Percentiles rank a stretch among this genome's conserved stretches.
Conservation (phyloP, 2,797 vertebrate species). For the Triplophysa bombifrons region DNA sequence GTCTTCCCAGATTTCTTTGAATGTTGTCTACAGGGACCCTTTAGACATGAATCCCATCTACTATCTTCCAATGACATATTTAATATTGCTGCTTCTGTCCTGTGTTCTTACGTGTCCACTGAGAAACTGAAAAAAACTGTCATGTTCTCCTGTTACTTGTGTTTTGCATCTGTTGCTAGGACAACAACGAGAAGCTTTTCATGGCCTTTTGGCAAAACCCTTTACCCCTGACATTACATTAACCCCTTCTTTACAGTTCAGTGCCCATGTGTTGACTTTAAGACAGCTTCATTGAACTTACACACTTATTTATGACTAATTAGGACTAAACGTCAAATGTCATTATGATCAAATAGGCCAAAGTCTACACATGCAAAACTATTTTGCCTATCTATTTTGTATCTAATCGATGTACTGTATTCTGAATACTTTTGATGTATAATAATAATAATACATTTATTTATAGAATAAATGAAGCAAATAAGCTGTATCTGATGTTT, state of each 20-base stretch:
- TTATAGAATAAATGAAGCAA: slow-evolving; percentile 32
- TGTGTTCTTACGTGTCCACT: slow-evolving; percentile 7
- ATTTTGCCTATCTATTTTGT: slow-evolving; percentile 1
- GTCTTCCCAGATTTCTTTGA: slow-evolving; percentile 3
- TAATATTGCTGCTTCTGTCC: background rate
- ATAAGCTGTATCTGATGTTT: slow-evolving; percentile 18
- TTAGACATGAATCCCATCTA: background rate
- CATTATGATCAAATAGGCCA: background rate
- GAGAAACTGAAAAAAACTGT: slow-evolving; percentile 7
- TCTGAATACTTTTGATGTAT: background rate
- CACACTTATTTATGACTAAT: background rate
- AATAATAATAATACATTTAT: background rate
- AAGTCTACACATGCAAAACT: slow-evolving; percentile 5
- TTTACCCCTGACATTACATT: slow-evolving; percentile 10
- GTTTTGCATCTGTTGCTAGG: slow-evolving; percentile 49
- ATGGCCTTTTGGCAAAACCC: slow-evolving; percentile 21
- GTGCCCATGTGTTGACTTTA: background rate
- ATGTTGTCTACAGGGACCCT: background rate
- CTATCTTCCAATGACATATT: background rate
- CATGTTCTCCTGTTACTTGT: slow-evolving; percentile 12
- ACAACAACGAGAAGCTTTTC: slow-evolving; percentile 42
- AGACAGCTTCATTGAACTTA: slow-evolving; percentile 11
- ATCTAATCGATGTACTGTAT: background rate
- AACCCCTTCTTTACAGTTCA: slow-evolving; percentile 30
- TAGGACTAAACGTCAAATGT: slow-evolving; percentile 27